Percentiles rank a stretch among this genome's conserved stretches.
phyloP scores from a whole-genome alignment of 2,888 invertebrate species.

The Coleophora flavipennella region DNA sequence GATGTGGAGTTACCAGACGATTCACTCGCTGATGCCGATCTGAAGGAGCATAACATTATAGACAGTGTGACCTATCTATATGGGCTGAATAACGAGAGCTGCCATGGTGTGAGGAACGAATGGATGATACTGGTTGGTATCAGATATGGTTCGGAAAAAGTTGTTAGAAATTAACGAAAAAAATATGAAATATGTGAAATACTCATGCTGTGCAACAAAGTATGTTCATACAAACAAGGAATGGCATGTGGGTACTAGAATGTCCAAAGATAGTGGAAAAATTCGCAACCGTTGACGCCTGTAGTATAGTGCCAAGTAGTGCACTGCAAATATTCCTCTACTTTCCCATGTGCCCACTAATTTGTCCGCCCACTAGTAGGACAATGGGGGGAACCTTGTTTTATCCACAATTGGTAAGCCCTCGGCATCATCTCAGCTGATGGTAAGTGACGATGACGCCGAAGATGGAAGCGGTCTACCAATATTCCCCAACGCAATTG shows the following conservation, averaged over 20 bases:
- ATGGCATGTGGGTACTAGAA: not conserved
- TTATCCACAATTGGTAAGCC: no score
- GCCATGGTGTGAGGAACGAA: slow-evolving; percentile 60
- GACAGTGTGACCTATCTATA: slow-evolving; percentile 82
- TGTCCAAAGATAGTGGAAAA: not conserved
- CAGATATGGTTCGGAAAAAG: not conserved
- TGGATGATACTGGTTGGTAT: slow-evolving; percentile 61
- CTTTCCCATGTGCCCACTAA: no score
- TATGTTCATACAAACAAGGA: not conserved
- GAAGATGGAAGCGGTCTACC: no score
- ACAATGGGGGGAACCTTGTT: no score
- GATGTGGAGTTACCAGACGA: slow-evolving; percentile 75
- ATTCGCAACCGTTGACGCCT: not conserved
- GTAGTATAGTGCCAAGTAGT: no score
- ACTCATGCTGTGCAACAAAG: no score
- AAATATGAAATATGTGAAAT: no score
- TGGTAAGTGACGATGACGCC: no score
- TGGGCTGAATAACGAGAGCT: slow-evolving; percentile 70
- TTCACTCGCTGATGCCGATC: slow-evolving; percentile 75
- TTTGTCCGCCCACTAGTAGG: no score
- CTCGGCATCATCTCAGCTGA: no score
- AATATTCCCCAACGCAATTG: no score
- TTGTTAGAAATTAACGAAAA: not conserved
- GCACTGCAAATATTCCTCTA: no score
- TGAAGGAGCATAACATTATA: slow-evolving; percentile 79